Conservation (phyloP, 2,113 vertebrate species). For the Microcebus murinus region DNA sequence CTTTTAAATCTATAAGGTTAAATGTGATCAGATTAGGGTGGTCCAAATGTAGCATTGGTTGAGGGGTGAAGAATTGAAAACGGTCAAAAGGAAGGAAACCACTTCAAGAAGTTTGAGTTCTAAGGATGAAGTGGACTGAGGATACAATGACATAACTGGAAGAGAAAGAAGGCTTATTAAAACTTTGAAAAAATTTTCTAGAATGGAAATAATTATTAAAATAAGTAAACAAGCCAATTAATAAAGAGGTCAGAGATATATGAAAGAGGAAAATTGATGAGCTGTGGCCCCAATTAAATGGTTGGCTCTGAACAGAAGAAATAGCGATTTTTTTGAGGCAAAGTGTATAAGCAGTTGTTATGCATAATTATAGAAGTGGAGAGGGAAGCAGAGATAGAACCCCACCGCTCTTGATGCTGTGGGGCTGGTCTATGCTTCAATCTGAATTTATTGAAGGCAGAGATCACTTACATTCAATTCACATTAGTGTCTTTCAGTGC, state of each 20-base stretch:
- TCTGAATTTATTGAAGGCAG: neutral
- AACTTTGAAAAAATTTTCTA: neutral
- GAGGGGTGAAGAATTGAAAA: neutral
- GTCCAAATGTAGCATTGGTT: neutral
- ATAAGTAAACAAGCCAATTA: neutral
- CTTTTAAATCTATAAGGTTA: neutral
- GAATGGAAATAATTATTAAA: neutral
- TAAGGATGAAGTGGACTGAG: neutral
- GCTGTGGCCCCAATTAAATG: neutral
- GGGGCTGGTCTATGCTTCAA: neutral
- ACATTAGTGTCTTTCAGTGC: neutral
- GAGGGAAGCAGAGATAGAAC: neutral
- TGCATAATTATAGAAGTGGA: neutral
- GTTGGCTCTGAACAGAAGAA: neutral
- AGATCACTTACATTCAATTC: neutral
- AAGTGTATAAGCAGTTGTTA: neutral
- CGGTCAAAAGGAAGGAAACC: accelerated
- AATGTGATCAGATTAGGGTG: neutral
- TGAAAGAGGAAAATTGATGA: neutral
- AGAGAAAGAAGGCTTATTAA: neutral
- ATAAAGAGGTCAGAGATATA: neutral
- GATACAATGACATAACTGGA: neutral
- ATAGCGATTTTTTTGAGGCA: too few relatives aligned
- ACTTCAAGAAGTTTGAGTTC: neutral
- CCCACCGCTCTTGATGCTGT: accelerated